Evolutionary conservation across 2,888 invertebrate species (phyloP).

Genomic region (Diplolepis rosae): DNA sequence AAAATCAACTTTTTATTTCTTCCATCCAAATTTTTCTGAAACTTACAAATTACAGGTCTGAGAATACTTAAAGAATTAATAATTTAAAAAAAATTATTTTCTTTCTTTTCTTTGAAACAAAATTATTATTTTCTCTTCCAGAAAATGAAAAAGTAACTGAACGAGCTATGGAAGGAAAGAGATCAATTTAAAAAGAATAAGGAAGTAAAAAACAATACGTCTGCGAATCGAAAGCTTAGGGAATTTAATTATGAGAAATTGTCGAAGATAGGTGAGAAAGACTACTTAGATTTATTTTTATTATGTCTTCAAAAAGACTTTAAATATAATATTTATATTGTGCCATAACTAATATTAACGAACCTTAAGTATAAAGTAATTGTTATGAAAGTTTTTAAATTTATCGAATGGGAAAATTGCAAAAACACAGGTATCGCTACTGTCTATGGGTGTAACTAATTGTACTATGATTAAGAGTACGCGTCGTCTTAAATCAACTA

Average conservation of each 20-base stretch:
- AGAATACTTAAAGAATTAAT: slow-evolving; percentile 55
- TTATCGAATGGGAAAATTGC: slow-evolving; percentile 68
- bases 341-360: slow-evolving; percentile 73
- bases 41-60: slow-evolving; percentile 38
- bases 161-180: slow-evolving; percentile 42
- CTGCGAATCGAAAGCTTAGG: slow-evolving; percentile 56
- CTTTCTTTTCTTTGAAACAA: not conserved
- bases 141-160: slow-evolving; percentile 41
- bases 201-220: slow-evolving; percentile 37
- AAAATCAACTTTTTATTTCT: not conserved
- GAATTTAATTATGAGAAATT: slow-evolving; percentile 62
- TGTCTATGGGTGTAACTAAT: slow-evolving; percentile 48
- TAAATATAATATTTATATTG: slow-evolving; percentile 73
- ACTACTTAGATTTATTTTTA: slow-evolving; percentile 74
- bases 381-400: slow-evolving; percentile 71
- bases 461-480: slow-evolving; percentile 27
- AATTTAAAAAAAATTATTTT: slow-evolving; percentile 43
- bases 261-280: slow-evolving; percentile 70
- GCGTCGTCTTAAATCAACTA: slow-evolving; percentile 17
- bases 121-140: slow-evolving; percentile 1
- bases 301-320: slow-evolving; percentile 73
- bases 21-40: not conserved
- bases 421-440: slow-evolving; percentile 58
- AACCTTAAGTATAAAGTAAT: slow-evolving; percentile 72
- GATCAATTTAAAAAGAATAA: slow-evolving; percentile 18